phyloP scores from a whole-genome alignment of 2,113 vertebrate species.

The Caretta caretta region DNA sequence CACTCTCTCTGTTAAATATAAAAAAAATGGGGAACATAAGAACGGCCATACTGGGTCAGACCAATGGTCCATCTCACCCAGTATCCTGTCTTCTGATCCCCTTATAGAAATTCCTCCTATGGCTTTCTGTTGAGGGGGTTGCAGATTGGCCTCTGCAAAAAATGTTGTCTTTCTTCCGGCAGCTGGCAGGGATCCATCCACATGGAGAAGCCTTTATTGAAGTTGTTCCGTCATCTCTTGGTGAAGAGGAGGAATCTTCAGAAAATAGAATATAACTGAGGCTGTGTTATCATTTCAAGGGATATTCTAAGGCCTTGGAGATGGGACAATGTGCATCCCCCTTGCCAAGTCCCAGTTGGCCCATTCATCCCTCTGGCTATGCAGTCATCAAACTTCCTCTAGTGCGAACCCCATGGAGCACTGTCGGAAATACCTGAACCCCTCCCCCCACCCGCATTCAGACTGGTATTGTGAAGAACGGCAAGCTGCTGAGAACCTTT shows the following conservation, averaged over 20 bases:
- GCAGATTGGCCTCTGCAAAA: not conserved
- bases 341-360: not conserved
- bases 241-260: not conserved
- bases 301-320: not conserved
- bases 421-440: not conserved
- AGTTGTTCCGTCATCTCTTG: not conserved
- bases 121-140: not conserved
- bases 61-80: too few relatives aligned
- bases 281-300: not conserved
- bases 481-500: not conserved
- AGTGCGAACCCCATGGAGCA: too few relatives aligned
- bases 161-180: not conserved
- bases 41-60: too few relatives aligned
- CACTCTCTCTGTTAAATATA: not conserved
- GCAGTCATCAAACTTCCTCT: accelerated
- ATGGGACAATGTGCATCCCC: not conserved
- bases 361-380: not conserved
- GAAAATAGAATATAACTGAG: not conserved
- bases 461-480: not conserved
- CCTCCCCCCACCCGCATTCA: too few relatives aligned
- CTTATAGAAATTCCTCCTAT: not conserved
- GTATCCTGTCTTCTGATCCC: not conserved
- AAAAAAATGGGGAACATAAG: not conserved
- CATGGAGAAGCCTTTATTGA: not conserved
- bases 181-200: not conserved